Percentiles rank a stretch among this genome's conserved stretches.
These are phyloP conservation scores for Orchesella cincta DNA, from an alignment of 1,140 invertebrate genomes.

Conservation along the genomic window DNA sequence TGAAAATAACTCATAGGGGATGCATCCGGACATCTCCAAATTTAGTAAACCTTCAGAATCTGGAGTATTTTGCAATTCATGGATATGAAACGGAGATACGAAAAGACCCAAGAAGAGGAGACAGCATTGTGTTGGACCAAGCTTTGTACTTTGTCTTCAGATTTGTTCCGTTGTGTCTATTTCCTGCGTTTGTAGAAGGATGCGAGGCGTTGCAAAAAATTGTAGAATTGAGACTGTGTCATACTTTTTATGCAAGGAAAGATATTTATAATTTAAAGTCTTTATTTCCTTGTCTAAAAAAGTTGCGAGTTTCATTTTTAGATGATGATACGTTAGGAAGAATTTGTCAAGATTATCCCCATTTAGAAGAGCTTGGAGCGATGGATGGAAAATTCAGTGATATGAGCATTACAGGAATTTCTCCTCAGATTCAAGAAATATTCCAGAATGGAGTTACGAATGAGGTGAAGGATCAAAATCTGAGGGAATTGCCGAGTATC, in stretches of 20 bases:
- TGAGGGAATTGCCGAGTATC: constrained; percentile 3
- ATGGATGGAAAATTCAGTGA: neutral
- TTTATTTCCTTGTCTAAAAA: constrained; percentile 21
- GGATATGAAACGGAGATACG: constrained; percentile 8
- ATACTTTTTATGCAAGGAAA: neutral
- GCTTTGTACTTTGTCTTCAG: constrained; percentile 18
- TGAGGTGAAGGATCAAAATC: neutral
- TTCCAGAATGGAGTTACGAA: constrained; percentile 10
- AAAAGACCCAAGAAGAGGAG: neutral
- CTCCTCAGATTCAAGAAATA: constrained; percentile 8
- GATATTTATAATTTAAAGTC: constrained; percentile 22
- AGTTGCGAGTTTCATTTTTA: neutral
- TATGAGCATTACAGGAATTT: neutral
- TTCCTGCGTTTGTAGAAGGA: neutral
- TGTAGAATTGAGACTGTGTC: constrained; percentile 8
- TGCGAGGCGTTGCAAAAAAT: constrained; percentile 2
- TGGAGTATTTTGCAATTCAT: constrained; percentile 19
- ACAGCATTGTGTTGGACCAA: constrained; percentile 12
- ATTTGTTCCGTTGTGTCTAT: constrained; percentile 6
- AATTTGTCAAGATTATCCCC: neutral
- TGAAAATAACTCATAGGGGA: constrained; percentile 12
- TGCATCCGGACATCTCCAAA: neutral
- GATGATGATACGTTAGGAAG: neutral
- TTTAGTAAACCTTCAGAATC: constrained; percentile 9
- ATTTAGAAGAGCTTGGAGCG: constrained; percentile 17